Conservation (phyloP, 2,797 vertebrate genomes). For the Cottoperca gobio region DNA sequence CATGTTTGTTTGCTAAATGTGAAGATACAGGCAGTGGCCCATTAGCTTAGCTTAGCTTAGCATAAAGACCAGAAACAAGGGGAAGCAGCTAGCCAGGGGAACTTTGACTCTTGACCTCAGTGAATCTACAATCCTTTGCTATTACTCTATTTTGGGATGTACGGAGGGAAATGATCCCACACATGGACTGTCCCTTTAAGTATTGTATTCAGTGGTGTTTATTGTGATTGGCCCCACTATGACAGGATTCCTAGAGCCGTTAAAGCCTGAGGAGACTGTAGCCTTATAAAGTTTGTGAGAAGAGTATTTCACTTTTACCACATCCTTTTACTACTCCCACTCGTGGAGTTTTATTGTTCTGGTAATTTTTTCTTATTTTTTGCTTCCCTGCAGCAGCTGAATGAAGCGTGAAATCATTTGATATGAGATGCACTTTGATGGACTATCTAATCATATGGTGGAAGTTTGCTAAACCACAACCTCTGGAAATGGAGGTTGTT, state of each 20-base stretch:
- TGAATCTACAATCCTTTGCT: too few species aligned
- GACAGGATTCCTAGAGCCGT: constrained; percentile 14
- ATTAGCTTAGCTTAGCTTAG: background rate
- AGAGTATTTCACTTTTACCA: constrained; percentile 52
- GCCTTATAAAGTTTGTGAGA: constrained; percentile 33
- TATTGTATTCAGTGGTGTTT: constrained; percentile 1
- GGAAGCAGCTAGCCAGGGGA: background rate
- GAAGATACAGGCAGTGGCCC: background rate
- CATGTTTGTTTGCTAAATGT: background rate
- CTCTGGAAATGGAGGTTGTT: constrained; percentile 24
- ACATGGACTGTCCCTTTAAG: background rate
- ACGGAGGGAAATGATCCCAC: background rate
- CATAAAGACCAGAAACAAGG: background rate
- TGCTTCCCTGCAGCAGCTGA: constrained; percentile 40
- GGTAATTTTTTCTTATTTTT: constrained; percentile 34
- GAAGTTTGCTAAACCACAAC: constrained; percentile 45
- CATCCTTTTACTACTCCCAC: constrained; percentile 38
- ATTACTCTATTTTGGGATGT: background rate
- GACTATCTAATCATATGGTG: constrained; percentile 46
- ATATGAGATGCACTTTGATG: constrained; percentile 48
- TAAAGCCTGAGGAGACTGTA: constrained; percentile 33
- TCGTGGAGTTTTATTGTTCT: constrained; percentile 54
- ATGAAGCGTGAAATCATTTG: constrained; percentile 61
- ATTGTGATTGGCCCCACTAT: constrained; percentile 15
- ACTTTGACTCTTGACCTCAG: too few species aligned